phyloP scores from a whole-genome alignment of 2,113 vertebrate genomes.

The Ornithorhynchus anatinus region DNA sequence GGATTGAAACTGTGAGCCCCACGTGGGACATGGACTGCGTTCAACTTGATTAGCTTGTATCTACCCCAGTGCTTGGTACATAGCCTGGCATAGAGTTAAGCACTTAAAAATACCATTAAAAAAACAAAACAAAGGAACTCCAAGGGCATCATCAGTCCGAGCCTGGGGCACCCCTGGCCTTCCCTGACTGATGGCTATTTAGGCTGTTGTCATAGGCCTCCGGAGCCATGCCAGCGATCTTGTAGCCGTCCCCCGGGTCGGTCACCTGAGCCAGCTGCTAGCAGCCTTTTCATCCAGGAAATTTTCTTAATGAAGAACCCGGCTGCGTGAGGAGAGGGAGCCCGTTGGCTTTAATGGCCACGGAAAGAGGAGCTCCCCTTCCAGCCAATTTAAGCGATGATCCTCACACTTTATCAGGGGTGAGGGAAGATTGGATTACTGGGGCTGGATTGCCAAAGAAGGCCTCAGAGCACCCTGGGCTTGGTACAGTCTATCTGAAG shows the following conservation, averaged over 20 bases:
- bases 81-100: too few relatives aligned
- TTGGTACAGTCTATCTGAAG: too few relatives aligned
- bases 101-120: too few relatives aligned
- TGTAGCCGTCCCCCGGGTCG: background rate
- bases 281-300: constrained; percentile 32
- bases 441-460: background rate
- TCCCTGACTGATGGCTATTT: background rate
- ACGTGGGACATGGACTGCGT: too few relatives aligned
- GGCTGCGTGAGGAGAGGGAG: constrained; percentile 22
- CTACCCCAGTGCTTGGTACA: too few relatives aligned
- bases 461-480: too few relatives aligned
- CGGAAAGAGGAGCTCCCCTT: constrained; percentile 49
- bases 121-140: too few relatives aligned
- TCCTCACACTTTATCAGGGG: constrained; percentile 53
- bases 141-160: too few relatives aligned
- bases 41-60: too few relatives aligned
- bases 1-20: too few relatives aligned
- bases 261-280: constrained; percentile 28
- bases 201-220: constrained; percentile 4
- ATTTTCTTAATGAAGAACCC: constrained; percentile 24
- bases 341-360: background rate
- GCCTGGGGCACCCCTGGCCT: constrained; percentile 6
- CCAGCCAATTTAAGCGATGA: constrained; percentile 44
- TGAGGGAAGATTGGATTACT: constrained; percentile 44
- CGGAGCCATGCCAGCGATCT: background rate